Evolutionary conservation across 2,888 invertebrate genomes (phyloP).

Genomic region (Theretra japonica): DNA sequence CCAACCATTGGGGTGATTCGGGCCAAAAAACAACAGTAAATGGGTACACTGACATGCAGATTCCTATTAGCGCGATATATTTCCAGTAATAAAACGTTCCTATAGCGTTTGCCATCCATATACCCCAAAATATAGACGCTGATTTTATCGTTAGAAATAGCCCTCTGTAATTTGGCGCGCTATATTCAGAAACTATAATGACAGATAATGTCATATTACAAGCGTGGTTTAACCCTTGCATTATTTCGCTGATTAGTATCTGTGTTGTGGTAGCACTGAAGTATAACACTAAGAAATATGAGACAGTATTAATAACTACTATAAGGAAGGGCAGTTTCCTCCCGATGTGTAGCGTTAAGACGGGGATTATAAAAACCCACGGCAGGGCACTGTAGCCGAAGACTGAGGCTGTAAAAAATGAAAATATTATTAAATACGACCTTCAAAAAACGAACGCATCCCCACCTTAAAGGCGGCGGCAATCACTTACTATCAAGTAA

Average conservation of each 20-base stretch:
- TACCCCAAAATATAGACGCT: conserved; percentile 44
- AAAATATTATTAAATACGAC: not conserved
- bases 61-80: conserved; percentile 40
- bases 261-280: conserved; percentile 38
- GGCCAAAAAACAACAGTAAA: conserved; percentile 40
- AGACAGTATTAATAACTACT: conserved; percentile 36
- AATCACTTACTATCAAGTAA: too few relatives aligned
- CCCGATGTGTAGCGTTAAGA: conserved; percentile 37
- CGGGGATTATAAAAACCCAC: conserved; percentile 43
- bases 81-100: conserved; percentile 48
- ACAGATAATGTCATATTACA: conserved; percentile 36
- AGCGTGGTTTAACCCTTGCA: conserved; percentile 40
- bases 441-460: too few relatives aligned
- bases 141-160: conserved; percentile 46
- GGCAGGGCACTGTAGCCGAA: conserved; percentile 45
- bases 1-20: conserved; percentile 51
- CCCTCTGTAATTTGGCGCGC: conserved; percentile 42
- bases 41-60: conserved; percentile 34
- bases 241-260: conserved; percentile 41
- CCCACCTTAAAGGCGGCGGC: too few relatives aligned
- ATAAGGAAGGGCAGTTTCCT: conserved; percentile 41
- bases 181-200: conserved; percentile 43
- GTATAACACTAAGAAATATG: conserved; percentile 37
- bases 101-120: conserved; percentile 48
- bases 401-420: conserved; percentile 45